These are phyloP conservation scores for Podocnemis expansa DNA, from an alignment of 2,113 vertebrate species.

Conservation along the genomic window DNA sequence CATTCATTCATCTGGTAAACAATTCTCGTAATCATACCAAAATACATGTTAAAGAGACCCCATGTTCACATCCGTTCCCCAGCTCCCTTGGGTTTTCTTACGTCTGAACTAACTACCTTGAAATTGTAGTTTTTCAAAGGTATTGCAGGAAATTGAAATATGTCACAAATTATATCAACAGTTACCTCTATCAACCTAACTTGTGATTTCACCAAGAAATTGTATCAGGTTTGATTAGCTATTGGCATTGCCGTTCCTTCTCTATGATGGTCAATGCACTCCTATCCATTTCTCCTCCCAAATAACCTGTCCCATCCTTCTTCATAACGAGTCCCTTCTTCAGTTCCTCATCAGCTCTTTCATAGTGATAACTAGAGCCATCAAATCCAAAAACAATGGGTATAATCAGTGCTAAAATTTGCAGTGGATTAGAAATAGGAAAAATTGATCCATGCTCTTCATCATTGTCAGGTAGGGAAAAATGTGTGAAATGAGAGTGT, in stretches of 20 bases:
- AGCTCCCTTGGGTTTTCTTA: too few species aligned
- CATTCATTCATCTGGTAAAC: too few species aligned
- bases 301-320: not conserved
- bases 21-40: too few species aligned
- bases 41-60: too few species aligned
- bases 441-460: not conserved
- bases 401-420: not conserved
- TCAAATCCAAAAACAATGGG: not conserved
- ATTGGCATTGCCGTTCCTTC: not conserved
- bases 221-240: too few species aligned
- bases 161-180: not conserved
- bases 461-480: not conserved
- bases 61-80: too few species aligned
- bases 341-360: not conserved
- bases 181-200: not conserved
- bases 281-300: not conserved
- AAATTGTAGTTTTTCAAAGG: too few species aligned
- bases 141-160: not conserved
- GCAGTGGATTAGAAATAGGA: not conserved
- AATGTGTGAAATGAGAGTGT: not conserved
- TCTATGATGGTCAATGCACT: not conserved
- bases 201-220: too few species aligned
- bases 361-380: not conserved
- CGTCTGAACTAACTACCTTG: too few species aligned
- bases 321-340: not conserved